A percentile compares a stretch with the other conserved stretches of the same genome.
phyloP scores from a whole-genome alignment of 2,888 invertebrate species.

The Vannuccia rotundouncinata region DNA sequence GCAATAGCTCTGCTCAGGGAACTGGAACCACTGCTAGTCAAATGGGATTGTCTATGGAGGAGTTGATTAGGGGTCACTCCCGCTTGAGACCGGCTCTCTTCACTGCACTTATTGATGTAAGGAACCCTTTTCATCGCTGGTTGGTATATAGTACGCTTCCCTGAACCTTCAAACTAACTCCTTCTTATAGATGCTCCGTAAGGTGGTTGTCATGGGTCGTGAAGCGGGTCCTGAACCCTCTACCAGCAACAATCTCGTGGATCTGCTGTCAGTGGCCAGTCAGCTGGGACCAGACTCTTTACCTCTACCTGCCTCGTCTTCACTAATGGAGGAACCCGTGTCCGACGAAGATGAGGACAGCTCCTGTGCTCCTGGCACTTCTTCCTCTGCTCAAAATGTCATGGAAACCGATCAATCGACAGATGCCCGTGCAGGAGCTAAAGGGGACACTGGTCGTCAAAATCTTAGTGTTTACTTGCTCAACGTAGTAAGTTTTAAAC shows the following conservation, averaged over 20 bases:
- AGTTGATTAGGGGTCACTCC: constrained; percentile 65
- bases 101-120: constrained; percentile 27
- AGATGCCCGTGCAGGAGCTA: background rate
- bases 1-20: background rate
- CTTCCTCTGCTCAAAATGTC: background rate
- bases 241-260: background rate
- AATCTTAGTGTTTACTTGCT: background rate
- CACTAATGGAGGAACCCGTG: background rate
- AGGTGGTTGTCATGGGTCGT: background rate
- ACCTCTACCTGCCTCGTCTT: background rate
- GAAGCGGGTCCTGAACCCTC: background rate
- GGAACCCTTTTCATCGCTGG: background rate
- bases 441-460: background rate
- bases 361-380: background rate
- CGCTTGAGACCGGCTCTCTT: constrained; percentile 32
- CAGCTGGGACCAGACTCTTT: background rate
- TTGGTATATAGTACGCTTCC: background rate
- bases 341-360: constrained; percentile 9
- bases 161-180: too few species aligned
- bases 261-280: background rate
- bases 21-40: constrained; percentile 65
- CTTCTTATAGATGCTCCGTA: background rate
- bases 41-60: constrained; percentile 79
- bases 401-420: background rate
- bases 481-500: background rate